A percentile compares a stretch with the other conserved stretches of the same genome.
These are phyloP conservation scores for Diplogasteroides magnus DNA, from an alignment of 1,140 invertebrate species.

Conservation along the genomic window DNA sequence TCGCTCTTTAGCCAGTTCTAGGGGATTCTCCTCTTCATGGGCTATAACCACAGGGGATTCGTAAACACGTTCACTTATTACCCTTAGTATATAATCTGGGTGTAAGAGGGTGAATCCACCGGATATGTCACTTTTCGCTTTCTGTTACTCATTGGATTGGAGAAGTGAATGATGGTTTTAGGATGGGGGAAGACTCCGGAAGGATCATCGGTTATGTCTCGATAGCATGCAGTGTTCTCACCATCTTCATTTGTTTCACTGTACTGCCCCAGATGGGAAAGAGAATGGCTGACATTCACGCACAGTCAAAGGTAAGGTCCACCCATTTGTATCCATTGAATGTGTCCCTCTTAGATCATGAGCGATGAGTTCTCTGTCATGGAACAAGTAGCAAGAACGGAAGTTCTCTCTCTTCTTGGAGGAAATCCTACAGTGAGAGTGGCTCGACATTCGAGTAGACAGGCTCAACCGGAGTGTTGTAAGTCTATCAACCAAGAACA, in stretches of 20 bases:
- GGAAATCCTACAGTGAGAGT: background rate
- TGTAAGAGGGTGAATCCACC: too few relatives aligned
- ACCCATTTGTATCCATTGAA: too few relatives aligned
- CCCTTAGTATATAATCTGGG: too few relatives aligned
- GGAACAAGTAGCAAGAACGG: background rate
- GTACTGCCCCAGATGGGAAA: background rate
- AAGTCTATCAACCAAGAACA: background rate
- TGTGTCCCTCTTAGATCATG: too few relatives aligned
- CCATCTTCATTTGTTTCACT: background rate
- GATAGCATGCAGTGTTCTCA: background rate
- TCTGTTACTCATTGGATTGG: too few relatives aligned
- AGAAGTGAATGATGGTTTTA: too few relatives aligned
- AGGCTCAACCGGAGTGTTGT: background rate
- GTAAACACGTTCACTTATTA: too few relatives aligned
- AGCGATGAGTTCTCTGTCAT: background rate
- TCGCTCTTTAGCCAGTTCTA: too few relatives aligned
- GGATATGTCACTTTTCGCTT: too few relatives aligned
- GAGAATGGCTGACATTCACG: background rate
- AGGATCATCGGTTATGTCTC: background rate
- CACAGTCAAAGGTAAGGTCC: background rate
- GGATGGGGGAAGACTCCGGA: background rate
- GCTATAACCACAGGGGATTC: too few relatives aligned
- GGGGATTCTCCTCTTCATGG: too few relatives aligned
- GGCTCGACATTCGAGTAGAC: background rate
- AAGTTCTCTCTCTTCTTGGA: background rate